phyloP scores from a whole-genome alignment of 2,113 vertebrate genomes.

The Carettochelys insculpta region DNA sequence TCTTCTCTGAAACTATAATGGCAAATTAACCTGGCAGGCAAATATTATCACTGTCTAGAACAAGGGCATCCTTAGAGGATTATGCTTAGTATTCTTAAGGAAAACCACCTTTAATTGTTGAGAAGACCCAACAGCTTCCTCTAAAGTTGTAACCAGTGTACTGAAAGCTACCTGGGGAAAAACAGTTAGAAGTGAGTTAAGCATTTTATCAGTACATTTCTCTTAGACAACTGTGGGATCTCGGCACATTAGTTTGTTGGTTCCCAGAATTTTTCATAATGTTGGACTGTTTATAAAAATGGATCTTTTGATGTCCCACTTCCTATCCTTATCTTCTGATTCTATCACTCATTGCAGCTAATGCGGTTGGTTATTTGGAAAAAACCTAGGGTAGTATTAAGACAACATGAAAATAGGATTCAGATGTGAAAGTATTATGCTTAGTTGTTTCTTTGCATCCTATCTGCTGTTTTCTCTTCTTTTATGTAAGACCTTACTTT shows the following conservation, averaged over 20 bases:
- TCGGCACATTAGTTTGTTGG: neutral
- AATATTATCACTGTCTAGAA: neutral
- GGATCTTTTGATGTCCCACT: neutral
- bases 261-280: neutral
- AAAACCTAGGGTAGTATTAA: neutral
- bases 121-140: too few species aligned
- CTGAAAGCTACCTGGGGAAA: neutral
- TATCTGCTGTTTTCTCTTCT: neutral
- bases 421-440: fast-evolving
- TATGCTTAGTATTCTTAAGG: neutral
- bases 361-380: neutral
- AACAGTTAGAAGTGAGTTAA: neutral
- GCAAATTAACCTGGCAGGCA: neutral
- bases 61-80: neutral
- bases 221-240: neutral
- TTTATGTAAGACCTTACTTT: neutral
- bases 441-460: neutral
- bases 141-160: fast-evolving
- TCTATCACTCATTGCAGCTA: neutral
- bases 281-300: neutral
- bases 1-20: neutral
- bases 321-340: neutral
- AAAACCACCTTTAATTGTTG: neutral
- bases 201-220: neutral
- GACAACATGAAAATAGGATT: fast-evolving